These are phyloP conservation scores for Hesperophylax magnus DNA, from an alignment of 1,140 invertebrate species.

Conservation along the genomic window DNA sequence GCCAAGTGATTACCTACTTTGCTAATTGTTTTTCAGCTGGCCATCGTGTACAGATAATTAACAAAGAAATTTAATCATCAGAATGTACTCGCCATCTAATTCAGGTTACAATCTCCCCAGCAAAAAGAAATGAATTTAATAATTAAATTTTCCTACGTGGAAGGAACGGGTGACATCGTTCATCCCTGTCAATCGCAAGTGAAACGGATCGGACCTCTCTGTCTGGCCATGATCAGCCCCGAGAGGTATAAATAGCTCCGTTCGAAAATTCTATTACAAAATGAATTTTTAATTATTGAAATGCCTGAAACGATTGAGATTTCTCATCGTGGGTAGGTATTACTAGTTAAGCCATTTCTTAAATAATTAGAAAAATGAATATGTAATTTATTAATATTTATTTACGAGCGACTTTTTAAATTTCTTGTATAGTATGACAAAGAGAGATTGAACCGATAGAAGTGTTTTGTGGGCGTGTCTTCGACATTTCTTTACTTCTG, in stretches of 20 bases:
- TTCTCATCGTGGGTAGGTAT: slow-evolving; percentile 36
- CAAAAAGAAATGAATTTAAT: slow-evolving; percentile 56
- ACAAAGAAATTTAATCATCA: slow-evolving; percentile 40
- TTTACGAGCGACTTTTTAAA: too few relatives aligned
- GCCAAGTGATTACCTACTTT: too few relatives aligned
- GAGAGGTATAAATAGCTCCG: slow-evolving; percentile 6
- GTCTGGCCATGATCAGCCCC: slow-evolving; percentile 30
- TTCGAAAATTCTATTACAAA: slow-evolving; percentile 50
- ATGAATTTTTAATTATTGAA: slow-evolving; percentile 56
- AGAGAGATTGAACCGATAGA: too few relatives aligned
- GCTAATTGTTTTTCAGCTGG: not conserved
- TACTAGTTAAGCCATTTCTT: slow-evolving; percentile 22
- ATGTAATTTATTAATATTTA: too few relatives aligned
- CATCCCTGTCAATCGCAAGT: slow-evolving; percentile 24
- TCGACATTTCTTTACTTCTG: too few relatives aligned
- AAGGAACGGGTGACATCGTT: slow-evolving; percentile 49
- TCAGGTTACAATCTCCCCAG: slow-evolving; percentile 50
- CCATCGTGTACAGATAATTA: not conserved
- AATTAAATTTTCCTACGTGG: slow-evolving; percentile 55
- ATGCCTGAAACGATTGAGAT: slow-evolving; percentile 52
- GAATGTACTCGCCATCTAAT: slow-evolving; percentile 41
- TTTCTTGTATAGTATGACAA: too few relatives aligned
- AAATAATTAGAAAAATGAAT: too few relatives aligned
- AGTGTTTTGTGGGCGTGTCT: too few relatives aligned
- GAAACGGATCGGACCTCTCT: not conserved